Conservation (phyloP, 2,113 vertebrate species). For the Sebastes schlegelii region DNA sequence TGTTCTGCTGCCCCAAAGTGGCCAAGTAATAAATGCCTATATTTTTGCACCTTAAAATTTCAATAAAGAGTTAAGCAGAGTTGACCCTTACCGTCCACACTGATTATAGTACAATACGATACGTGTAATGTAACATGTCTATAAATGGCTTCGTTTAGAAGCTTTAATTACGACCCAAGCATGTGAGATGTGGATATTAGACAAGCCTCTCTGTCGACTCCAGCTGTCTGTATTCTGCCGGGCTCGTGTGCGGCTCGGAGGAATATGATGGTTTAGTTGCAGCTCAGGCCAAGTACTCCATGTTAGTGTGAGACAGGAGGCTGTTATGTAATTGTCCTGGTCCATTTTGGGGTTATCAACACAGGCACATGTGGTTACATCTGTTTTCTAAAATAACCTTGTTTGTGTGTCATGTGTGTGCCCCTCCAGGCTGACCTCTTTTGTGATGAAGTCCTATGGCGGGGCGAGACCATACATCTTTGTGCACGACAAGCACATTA, state of each 20-base stretch:
- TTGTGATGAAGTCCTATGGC: slow-evolving; percentile 90
- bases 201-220: background rate
- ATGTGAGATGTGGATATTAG: background rate
- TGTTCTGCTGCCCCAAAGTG: background rate
- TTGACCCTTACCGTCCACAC: background rate
- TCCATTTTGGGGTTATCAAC: slow-evolving; percentile 32
- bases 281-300: background rate
- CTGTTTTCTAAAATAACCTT: background rate
- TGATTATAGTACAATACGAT: background rate
- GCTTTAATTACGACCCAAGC: too few species aligned
- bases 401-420: background rate
- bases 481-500: slow-evolving; percentile 79
- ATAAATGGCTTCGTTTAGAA: background rate
- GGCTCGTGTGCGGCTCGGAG: background rate
- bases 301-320: slow-evolving; percentile 5
- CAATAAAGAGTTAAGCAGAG: background rate
- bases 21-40: background rate
- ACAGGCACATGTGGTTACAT: background rate
- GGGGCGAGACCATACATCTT: slow-evolving; percentile 85
- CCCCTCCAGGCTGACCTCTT: slow-evolving; percentile 87
- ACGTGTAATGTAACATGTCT: background rate
- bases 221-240: background rate
- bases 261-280: background rate
- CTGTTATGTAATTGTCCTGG: slow-evolving; percentile 45
- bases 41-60: background rate